A percentile compares a stretch with the other conserved stretches of the same genome.
These are phyloP conservation scores for Oreohelix idahoensis DNA, from an alignment of 1,140 invertebrate species.

Conservation along the genomic window DNA sequence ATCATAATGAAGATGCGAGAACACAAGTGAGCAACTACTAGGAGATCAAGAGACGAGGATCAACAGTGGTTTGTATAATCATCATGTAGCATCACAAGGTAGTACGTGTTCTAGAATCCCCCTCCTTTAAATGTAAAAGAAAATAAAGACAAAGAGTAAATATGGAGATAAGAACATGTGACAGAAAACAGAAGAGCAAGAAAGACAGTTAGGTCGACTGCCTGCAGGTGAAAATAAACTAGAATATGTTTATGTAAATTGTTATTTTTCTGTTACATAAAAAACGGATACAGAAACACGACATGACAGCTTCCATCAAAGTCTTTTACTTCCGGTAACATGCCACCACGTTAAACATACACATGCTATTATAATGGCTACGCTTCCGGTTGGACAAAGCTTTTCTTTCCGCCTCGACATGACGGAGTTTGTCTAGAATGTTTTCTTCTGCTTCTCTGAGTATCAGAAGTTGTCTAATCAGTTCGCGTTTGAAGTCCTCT, in stretches of 20 bases:
- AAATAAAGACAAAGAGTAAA: no score
- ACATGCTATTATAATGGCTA: constrained; percentile 23
- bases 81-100: no score
- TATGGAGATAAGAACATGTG: no score
- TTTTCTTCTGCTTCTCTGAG: constrained; percentile 12
- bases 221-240: no score
- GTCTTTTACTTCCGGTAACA: constrained; percentile 14
- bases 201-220: no score
- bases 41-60: no score
- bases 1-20: no score
- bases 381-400: constrained; percentile 10
- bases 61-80: no score
- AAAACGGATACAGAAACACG: neutral
- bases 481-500: neutral
- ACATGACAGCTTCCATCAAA: neutral
- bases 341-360: constrained; percentile 27
- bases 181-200: no score
- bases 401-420: neutral
- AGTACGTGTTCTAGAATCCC: no score
- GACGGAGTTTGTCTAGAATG: neutral
- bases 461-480: neutral
- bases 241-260: neutral
- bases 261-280: neutral
- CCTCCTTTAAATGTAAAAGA: no score
- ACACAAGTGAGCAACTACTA: no score